Percentiles rank a stretch among this genome's conserved stretches.
Evolutionary conservation across 2,888 invertebrate genomes (phyloP).

Genomic region (Caenorhabditis plicata): DNA sequence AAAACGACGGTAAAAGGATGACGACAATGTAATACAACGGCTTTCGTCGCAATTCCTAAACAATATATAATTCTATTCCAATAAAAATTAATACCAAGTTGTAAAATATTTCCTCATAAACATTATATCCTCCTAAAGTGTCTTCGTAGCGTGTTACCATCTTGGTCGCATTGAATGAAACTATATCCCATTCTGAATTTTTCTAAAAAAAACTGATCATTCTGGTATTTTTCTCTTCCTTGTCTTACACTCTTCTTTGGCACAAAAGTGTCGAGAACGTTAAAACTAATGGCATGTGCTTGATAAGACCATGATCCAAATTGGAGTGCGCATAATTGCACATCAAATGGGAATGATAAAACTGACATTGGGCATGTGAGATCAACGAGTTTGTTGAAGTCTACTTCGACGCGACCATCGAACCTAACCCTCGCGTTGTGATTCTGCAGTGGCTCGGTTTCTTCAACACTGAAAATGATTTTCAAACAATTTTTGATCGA

Average conservation of each 20-base stretch:
- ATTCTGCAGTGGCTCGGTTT: constrained; percentile 44
- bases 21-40: constrained; percentile 53
- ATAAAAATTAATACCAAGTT: constrained; percentile 24
- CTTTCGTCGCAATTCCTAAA: constrained; percentile 44
- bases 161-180: constrained; percentile 45
- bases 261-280: constrained; percentile 34
- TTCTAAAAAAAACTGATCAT: constrained; percentile 18
- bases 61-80: neutral
- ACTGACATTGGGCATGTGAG: constrained; percentile 50
- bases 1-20: constrained; percentile 48
- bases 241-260: constrained; percentile 30
- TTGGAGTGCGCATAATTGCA: constrained; percentile 46
- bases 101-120: constrained; percentile 52
- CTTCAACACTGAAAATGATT: constrained; percentile 41
- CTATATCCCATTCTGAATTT: constrained; percentile 53
- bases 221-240: neutral
- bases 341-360: constrained; percentile 48
- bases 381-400: constrained; percentile 48
- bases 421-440: constrained; percentile 46
- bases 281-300: constrained; percentile 40
- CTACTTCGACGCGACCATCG: constrained; percentile 48
- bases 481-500: neutral
- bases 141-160: constrained; percentile 44
- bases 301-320: constrained; percentile 55
- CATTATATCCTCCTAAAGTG: constrained; percentile 41